These are phyloP conservation scores for Polypedilum pembai DNA, from an alignment of 1,140 invertebrate genomes.

Conservation along the genomic window DNA sequence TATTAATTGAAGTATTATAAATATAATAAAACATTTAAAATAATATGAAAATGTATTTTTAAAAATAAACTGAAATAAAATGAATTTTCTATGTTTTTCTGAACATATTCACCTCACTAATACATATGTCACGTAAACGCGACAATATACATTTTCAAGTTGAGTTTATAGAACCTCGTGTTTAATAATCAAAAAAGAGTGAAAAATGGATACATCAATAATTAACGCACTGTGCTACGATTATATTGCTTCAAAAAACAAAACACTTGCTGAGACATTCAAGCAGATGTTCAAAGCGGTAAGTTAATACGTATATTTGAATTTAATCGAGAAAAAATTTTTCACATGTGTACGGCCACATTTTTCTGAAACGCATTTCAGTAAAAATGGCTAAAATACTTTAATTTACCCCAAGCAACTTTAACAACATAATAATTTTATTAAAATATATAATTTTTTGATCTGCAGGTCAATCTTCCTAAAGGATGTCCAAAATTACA, in stretches of 20 bases:
- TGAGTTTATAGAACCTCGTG: background rate
- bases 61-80: too few relatives aligned
- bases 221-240: slow-evolving; percentile 48
- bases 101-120: background rate
- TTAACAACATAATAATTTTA: background rate
- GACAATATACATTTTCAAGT: background rate
- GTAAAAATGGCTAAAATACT: slow-evolving; percentile 16
- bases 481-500: slow-evolving; percentile 48
- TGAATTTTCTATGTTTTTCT: too few relatives aligned
- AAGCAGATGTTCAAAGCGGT: slow-evolving; percentile 55
- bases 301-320: slow-evolving; percentile 38
- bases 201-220: slow-evolving; percentile 32
- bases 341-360: slow-evolving; percentile 4
- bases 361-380: slow-evolving; percentile 27
- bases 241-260: slow-evolving; percentile 50
- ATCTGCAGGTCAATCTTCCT: slow-evolving; percentile 42
- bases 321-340: background rate
- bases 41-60: too few relatives aligned
- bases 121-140: background rate
- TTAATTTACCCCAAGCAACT: background rate
- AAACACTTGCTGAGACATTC: slow-evolving; percentile 49
- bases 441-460: background rate
- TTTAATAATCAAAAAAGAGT: slow-evolving; percentile 3
- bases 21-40: too few relatives aligned
- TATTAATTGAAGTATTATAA: too few relatives aligned